Base-by-base conservation (phyloP, 2,113 vertebrate genomes). In the Cryptomyrus ogoouensis region DNA sequence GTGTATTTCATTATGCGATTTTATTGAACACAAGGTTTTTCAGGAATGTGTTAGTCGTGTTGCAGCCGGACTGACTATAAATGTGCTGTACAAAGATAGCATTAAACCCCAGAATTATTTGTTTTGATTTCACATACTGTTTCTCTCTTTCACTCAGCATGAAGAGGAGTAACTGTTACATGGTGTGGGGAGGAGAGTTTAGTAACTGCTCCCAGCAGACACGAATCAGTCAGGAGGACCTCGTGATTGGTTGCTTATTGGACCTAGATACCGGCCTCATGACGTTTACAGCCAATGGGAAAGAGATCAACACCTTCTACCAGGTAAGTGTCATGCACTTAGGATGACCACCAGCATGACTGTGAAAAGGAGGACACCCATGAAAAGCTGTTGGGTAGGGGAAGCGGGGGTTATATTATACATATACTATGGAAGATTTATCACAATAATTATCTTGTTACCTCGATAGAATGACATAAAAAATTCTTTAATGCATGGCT, bases 261-360 rank as follows among this genome's bases (percentile, higher is more conserved):
- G 98, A 99, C 94, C 91, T 98, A 94, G 98, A 96, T 90, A 98
- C 98, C 0, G 98, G 98, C 56, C 96, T 99, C 49, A 99, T 99
- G 98, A 99, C 97, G 83, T 99, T 99, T 90, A 98, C 97, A 0
- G 97, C 96, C 47, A 98, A 98, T 39, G 97, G 97, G 90, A 99
- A 99, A 92, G 98, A 99, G 91, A 97, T 98, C 91, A 99, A 99
- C 94, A 98, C 98, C 17, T 98, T 98, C 94, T 98, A 96, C 93
- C 98, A 99, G 97, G 98, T 98, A 62, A 90, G 70, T 80, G 39
- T 15, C 8, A 1, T 58, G 58, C 62, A 70, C 62, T 31, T 70
- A 31, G 62, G 62, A 3, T 31, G 62, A 31, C 62, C 27, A 70
- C 27, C 10, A 12, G 9, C 58, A 66, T 66, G n/a, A 66, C 8